Evolutionary conservation across 2,113 vertebrate genomes (phyloP).

Genomic region (Dinomys branickii): DNA sequence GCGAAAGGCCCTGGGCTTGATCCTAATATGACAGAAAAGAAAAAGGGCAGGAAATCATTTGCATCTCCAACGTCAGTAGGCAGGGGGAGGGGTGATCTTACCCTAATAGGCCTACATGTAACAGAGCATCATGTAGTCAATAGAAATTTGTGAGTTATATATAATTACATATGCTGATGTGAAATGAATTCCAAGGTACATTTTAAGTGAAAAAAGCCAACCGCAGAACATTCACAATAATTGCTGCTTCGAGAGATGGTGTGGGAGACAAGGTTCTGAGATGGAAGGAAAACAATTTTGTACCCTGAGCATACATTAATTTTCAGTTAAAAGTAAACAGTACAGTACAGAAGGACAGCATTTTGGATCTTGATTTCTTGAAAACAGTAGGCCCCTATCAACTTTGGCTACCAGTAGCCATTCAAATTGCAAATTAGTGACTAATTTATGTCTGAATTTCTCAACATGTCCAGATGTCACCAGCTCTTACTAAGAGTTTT

Average conservation of each 20-base stretch:
- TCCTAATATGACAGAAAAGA: background rate
- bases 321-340: background rate
- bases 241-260: background rate
- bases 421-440: background rate
- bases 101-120: background rate
- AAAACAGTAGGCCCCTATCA: background rate
- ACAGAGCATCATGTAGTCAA: background rate
- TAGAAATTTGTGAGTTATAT: background rate
- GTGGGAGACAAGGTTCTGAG: background rate
- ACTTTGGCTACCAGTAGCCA: background rate
- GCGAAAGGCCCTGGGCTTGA: background rate
- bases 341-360: background rate
- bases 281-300: background rate
- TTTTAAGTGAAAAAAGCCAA: constrained; percentile 11
- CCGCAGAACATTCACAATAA: background rate
- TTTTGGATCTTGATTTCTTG: background rate
- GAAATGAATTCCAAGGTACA: background rate
- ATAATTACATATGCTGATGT: background rate
- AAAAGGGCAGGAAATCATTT: background rate
- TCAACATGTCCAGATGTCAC: background rate
- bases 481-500: background rate
- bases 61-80: background rate
- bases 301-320: background rate
- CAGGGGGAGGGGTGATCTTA: too few relatives aligned
- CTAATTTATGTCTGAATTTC: background rate